Conservation (phyloP, 2,113 vertebrate genomes). For the Actinemys pallida region DNA sequence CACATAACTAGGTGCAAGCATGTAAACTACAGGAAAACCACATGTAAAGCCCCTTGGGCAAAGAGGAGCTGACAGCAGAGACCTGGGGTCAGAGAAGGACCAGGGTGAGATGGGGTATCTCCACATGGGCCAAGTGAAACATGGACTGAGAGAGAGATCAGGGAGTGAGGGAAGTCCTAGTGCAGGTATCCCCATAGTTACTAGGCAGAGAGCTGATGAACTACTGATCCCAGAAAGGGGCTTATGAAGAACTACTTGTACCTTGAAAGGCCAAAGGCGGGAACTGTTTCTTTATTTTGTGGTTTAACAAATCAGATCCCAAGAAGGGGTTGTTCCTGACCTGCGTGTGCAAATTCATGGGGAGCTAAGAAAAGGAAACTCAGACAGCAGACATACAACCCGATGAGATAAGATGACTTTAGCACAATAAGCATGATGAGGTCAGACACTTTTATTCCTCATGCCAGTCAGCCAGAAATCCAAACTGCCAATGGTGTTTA, state of each 20-base stretch:
- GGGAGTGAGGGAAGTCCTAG: background rate
- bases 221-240: background rate
- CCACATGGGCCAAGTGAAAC: fast-evolving
- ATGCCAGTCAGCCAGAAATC: background rate
- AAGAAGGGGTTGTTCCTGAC: background rate
- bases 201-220: background rate
- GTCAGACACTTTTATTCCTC: background rate
- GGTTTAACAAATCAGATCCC: background rate
- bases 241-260: background rate
- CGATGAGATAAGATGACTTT: background rate
- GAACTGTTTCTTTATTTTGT: background rate
- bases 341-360: background rate
- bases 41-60: background rate
- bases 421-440: background rate
- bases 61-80: background rate
- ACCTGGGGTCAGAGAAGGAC: background rate
- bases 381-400: background rate
- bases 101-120: background rate
- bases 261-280: background rate
- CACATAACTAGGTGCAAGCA: background rate
- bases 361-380: background rate
- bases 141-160: background rate
- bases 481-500: background rate
- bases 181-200: background rate
- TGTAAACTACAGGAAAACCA: background rate